phyloP scores from a whole-genome alignment of 2,797 vertebrate species.

The Ptychadena robeensis region DNA sequence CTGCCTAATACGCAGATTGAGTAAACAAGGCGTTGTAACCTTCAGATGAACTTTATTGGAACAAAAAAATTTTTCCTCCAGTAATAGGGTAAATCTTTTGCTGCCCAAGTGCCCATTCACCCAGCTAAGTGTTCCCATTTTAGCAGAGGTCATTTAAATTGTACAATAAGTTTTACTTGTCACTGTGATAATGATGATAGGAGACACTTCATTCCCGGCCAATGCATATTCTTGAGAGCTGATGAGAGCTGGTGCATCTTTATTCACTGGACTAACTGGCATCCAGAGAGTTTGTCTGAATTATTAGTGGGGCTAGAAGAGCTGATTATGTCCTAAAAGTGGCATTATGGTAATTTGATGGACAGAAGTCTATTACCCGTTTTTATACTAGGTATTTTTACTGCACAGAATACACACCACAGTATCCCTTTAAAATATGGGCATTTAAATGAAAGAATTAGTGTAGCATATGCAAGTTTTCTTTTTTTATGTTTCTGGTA shows the following conservation, averaged over 20 bases:
- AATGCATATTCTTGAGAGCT: not conserved
- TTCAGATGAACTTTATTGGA: not conserved
- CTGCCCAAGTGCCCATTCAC: not conserved
- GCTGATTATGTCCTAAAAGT: not conserved
- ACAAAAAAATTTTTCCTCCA: not conserved
- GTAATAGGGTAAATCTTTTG: not conserved
- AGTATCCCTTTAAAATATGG: not conserved
- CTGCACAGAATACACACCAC: not conserved
- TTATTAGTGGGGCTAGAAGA: not conserved
- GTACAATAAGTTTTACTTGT: not conserved
- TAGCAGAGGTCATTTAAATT: slow-evolving; percentile 7
- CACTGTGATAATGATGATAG: slow-evolving; percentile 1
- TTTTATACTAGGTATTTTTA: not conserved
- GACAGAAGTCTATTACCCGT: not conserved
- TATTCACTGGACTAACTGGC: not conserved
- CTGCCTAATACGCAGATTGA: not conserved
- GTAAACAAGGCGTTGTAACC: not conserved
- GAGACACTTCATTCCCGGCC: not conserved
- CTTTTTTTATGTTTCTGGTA: not conserved
- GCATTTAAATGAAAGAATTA: not conserved
- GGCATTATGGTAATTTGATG: not conserved
- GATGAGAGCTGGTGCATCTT: not conserved
- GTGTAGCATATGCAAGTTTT: too few relatives aligned
- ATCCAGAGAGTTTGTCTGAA: not conserved
- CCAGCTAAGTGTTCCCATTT: not conserved